phyloP scores from a whole-genome alignment of 1,140 invertebrate species.

The Colletes gigas region DNA sequence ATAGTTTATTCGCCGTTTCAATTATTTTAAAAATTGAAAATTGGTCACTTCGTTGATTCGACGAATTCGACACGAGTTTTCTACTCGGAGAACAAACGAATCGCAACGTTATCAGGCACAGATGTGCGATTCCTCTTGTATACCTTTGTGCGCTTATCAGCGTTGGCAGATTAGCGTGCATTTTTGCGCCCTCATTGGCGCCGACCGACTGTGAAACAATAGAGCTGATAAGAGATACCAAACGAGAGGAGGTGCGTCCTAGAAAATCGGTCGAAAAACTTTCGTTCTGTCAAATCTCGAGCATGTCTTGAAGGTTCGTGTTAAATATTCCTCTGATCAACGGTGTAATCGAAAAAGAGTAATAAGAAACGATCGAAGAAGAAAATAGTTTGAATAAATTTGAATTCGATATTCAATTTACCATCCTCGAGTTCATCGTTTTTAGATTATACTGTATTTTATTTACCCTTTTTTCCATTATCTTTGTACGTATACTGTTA shows the following conservation, averaged over 20 bases:
- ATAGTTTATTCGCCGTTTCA: neutral
- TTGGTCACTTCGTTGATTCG: neutral
- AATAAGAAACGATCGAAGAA: too few relatives aligned
- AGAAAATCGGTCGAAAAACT: neutral
- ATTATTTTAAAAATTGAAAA: neutral
- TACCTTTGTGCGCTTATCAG: conserved; percentile 15
- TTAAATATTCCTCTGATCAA: too few relatives aligned
- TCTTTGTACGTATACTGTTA: neutral
- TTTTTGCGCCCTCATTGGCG: conserved; percentile 34
- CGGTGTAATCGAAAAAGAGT: too few relatives aligned
- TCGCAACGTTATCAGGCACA: neutral
- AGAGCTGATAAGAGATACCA: conserved; percentile 6
- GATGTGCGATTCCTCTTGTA: neutral
- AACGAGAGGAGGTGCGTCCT: neutral
- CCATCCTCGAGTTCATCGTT: too few relatives aligned
- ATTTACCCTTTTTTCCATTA: too few relatives aligned
- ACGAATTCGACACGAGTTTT: neutral
- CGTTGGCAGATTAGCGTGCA: conserved; percentile 1
- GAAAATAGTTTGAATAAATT: too few relatives aligned
- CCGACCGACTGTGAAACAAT: conserved; percentile 14
- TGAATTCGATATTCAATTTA: too few relatives aligned
- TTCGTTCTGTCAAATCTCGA: neutral
- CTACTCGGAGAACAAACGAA: neutral
- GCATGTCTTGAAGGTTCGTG: too few relatives aligned
- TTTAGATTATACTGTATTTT: too few relatives aligned